Base-by-base conservation (phyloP, 2,888 invertebrate species). In the Resseliella maxima region DNA sequence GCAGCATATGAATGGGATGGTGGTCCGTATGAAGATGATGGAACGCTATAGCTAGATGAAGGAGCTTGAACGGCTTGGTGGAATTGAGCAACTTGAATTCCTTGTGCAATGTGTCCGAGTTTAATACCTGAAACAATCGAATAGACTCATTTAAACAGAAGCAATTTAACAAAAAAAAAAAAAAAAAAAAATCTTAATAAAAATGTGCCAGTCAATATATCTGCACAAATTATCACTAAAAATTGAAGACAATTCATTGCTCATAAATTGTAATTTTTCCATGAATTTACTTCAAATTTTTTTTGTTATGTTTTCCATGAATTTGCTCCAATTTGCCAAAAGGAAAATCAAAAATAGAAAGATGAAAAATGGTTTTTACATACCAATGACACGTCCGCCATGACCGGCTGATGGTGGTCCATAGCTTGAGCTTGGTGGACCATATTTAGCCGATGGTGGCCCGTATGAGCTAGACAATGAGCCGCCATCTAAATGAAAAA, bases 61-160 rank as follows among this genome's bases (percentile, higher is more conserved):
- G 85, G 93, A 93, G 83, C 92, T 90, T 89, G 92, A 90, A 91
- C 91, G 87, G 92, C 89, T 92, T 95, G 95, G 89, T 95, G 93
- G 93, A 93, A 95, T 89, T 95, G 95, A 50, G 95, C 96, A 88
- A 95, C 95, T 90, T 96, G 95, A 92, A 95, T 94, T 88, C 95
- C 95, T 89, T 95, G 95, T 89, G 94, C 94, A 90, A 95, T 94
- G 87, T 94, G 95, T 88, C 95, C 95, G 87, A 96, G 94, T 91
- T 95, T 94, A 91, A 95, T 94, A 87, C 95, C 95, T 88, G 95
- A 95, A 87, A 95, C 95, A 89, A 94, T 92, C 92, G 15, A 50
- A 18, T 50, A 12, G 21, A 50, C 21, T 50, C 21, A 24, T 72
- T 10, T 31, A 72, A 27, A 72, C 18, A 18, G 59, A 92, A 92